A percentile compares a stretch with the other conserved stretches of the same genome.
phyloP scores from a whole-genome alignment of 2,888 invertebrate species.

The Pasiphila rectangulata region DNA sequence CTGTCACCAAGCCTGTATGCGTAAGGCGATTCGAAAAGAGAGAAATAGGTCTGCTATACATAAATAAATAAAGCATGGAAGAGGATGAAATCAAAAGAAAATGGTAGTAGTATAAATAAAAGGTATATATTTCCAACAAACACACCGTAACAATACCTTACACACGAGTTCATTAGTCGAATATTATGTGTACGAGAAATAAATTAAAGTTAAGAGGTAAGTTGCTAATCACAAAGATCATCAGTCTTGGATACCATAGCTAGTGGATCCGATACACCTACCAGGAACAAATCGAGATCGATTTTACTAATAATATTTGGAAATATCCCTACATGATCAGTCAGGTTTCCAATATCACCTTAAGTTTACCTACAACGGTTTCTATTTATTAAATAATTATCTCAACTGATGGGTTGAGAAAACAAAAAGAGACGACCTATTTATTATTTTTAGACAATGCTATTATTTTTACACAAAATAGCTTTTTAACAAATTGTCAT shows the following conservation, averaged over 20 bases:
- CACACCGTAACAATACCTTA: constrained; percentile 77
- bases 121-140: constrained; percentile 81
- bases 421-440: no score
- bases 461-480: no score
- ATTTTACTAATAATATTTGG: background rate
- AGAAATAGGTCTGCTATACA: constrained; percentile 73
- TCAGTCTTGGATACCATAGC: constrained; percentile 63
- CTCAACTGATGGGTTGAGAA: constrained; percentile 40
- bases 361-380: no score
- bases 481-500: background rate
- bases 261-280: constrained; percentile 44
- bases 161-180: constrained; percentile 50
- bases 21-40: constrained; percentile 61
- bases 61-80: constrained; percentile 74
- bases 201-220: constrained; percentile 60
- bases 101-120: constrained; percentile 73
- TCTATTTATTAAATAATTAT: constrained; percentile 40
- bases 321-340: constrained; percentile 2
- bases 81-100: constrained; percentile 79
- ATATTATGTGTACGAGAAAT: constrained; percentile 54
- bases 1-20: constrained; percentile 73
- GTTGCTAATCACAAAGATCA: constrained; percentile 56
- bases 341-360: no score
- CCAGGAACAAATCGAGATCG: constrained; percentile 73
- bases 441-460: no score